phyloP scores from a whole-genome alignment of 2,888 invertebrate species.

The Lacanobia oleracea region DNA sequence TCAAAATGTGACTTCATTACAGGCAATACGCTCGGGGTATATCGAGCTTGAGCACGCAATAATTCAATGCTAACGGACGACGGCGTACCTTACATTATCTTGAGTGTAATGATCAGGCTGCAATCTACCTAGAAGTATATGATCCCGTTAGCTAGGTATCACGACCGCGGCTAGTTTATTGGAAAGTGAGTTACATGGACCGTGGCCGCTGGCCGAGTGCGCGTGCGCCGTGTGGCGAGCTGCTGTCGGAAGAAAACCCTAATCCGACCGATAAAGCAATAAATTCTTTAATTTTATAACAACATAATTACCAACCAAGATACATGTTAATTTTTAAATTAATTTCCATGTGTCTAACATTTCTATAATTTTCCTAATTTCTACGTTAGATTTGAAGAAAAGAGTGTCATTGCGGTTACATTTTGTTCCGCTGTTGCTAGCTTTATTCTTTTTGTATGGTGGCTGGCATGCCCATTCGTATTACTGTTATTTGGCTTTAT shows the following conservation, averaged over 20 bases:
- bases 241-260: slow-evolving; percentile 77
- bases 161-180: slow-evolving; percentile 86
- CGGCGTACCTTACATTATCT: slow-evolving; percentile 64
- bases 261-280: slow-evolving; percentile 68
- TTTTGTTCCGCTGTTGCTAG: slow-evolving; percentile 67
- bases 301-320: slow-evolving; percentile 23
- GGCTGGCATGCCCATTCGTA: slow-evolving; percentile 18
- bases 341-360: slow-evolving; percentile 1
- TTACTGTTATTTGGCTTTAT: slow-evolving; percentile 28
- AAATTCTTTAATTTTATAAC: slow-evolving; percentile 31
- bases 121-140: slow-evolving; percentile 80
- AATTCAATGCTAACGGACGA: slow-evolving; percentile 63
- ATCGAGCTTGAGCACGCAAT: slow-evolving; percentile 50
- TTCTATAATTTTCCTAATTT: slow-evolving; percentile 1
- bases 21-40: slow-evolving; percentile 12
- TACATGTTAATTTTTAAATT: background rate
- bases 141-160: slow-evolving; percentile 88
- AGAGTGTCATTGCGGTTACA: slow-evolving; percentile 42
- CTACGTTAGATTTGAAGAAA: slow-evolving; percentile 19
- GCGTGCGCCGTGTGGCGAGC: slow-evolving; percentile 66
- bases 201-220: slow-evolving; percentile 78
- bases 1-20: slow-evolving; percentile 39
- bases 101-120: slow-evolving; percentile 78
- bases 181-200: slow-evolving; percentile 86
- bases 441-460: slow-evolving; percentile 67